Percentiles rank a stretch among this genome's conserved stretches.
phyloP scores from a whole-genome alignment of 2,888 invertebrate genomes.

The Deilephila elpenor region DNA sequence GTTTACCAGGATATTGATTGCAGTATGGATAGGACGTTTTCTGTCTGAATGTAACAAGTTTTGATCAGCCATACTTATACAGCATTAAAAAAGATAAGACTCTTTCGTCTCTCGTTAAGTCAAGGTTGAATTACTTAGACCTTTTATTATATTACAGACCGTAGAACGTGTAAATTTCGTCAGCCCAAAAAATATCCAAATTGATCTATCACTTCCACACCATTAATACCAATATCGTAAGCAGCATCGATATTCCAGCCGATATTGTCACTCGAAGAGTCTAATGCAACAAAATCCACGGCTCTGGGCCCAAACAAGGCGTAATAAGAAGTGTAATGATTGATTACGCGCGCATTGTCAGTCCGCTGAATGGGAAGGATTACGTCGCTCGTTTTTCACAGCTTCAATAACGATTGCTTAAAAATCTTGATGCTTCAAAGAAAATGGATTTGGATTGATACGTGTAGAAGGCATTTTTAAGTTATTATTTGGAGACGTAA shows the following conservation, averaged over 20 bases:
- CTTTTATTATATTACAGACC: too few relatives aligned
- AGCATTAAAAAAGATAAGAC: too few relatives aligned
- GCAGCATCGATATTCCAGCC: neutral
- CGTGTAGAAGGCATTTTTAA: neutral
- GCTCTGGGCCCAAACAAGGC: neutral
- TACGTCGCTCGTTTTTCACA: conserved; percentile 16
- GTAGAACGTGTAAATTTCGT: too few relatives aligned
- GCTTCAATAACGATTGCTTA: conserved; percentile 9
- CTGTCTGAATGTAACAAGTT: too few relatives aligned
- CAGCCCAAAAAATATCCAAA: neutral
- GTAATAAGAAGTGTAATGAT: neutral
- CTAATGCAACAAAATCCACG: neutral
- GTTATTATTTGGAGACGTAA: too few relatives aligned
- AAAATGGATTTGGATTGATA: conserved; percentile 8
- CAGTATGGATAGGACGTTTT: too few relatives aligned
- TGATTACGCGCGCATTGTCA: conserved; percentile 2
- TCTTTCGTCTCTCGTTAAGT: too few relatives aligned
- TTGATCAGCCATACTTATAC: too few relatives aligned
- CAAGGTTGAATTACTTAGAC: too few relatives aligned
- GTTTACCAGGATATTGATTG: too few relatives aligned
- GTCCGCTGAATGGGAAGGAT: conserved; percentile 14
- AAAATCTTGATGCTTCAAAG: neutral
- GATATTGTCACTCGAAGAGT: neutral
- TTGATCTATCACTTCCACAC: neutral
- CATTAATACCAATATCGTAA: neutral